Evolutionary conservation across 2,888 invertebrate genomes (phyloP), one percentile per base, ranked within the genome.

Genomic region (Troides helena): DNA sequence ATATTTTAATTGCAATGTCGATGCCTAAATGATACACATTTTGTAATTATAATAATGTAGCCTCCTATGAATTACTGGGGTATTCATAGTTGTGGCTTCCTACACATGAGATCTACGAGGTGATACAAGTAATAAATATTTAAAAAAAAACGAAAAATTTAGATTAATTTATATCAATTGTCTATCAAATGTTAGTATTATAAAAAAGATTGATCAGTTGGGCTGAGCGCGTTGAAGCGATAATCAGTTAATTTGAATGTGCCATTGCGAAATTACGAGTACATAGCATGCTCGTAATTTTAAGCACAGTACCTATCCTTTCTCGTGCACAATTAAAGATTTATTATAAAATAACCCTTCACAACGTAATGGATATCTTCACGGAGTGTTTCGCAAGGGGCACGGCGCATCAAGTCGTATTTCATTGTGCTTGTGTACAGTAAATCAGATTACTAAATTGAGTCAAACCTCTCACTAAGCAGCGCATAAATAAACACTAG

Each of bases 391-490:
- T 73, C 73, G 72, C 72, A 77, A 77, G 72, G 71, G 66, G 68
- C 68, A 67, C 62, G 57, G 66, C 73, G 72, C 76, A 74, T 76
- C 79, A 76, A 74, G 76, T 74, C 70, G 76, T 78, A 78, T 77
- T 77, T 80, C 79, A 79, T 76, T 77, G 75, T 75, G 76, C 75
- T 76, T 78, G 75, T 72, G 75, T 76, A 77, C 79, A 78, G 83
- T 86, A 88, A 87, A 89, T 90, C 90, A 85, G 89, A 89, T 88
- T 86, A 82, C 83, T 84, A 85, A 87, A 89, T 85, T 85, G 86
- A 81, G 81, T 82, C 81, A 81, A 82, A 83, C 82, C 82, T 81
- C 76, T 85, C 86, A 82, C 85, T 76, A 74, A 85, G 83, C 81
- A 76, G 82, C 81, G 84, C 84, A 86, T 87, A 85, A 86, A 88